phyloP scores from a whole-genome alignment of 2,113 vertebrate genomes.

The Clarias magur region DNA sequence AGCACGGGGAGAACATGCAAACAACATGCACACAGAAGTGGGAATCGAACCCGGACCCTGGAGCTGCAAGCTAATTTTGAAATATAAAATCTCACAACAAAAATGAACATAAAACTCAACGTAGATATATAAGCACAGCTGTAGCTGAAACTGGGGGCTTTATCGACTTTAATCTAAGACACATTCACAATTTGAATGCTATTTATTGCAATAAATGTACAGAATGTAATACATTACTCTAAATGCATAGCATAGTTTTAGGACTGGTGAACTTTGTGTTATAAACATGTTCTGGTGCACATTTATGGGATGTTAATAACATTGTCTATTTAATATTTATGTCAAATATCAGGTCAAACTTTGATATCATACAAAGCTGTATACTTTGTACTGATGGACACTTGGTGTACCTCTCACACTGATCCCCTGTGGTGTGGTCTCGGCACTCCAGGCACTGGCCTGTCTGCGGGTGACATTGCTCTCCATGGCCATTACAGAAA shows the following conservation, averaged over 20 bases:
- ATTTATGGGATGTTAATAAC: neutral
- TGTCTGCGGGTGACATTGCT: constrained; percentile 79
- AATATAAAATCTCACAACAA: neutral
- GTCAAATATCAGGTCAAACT: no score
- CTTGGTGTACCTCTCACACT: constrained; percentile 85
- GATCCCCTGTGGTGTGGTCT: constrained; percentile 83
- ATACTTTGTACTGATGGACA: neutral
- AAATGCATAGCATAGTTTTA: neutral
- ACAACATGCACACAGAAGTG: no score
- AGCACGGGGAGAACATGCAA: no score
- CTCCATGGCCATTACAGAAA: constrained; percentile 88
- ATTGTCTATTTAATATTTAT: neutral
- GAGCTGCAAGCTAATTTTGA: neutral
- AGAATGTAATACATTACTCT: neutral
- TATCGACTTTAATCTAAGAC: neutral
- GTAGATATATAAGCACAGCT: neutral
- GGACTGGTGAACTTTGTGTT: neutral
- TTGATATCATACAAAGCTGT: neutral
- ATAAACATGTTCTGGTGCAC: neutral
- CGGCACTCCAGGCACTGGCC: constrained; percentile 87
- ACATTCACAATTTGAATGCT: neutral
- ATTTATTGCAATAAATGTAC: neutral
- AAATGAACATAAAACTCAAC: neutral
- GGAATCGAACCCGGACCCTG: no score
- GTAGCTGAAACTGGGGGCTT: neutral